Evolutionary conservation across 2,797 vertebrate genomes (phyloP).

Genomic region (Semotilus atromaculatus): DNA sequence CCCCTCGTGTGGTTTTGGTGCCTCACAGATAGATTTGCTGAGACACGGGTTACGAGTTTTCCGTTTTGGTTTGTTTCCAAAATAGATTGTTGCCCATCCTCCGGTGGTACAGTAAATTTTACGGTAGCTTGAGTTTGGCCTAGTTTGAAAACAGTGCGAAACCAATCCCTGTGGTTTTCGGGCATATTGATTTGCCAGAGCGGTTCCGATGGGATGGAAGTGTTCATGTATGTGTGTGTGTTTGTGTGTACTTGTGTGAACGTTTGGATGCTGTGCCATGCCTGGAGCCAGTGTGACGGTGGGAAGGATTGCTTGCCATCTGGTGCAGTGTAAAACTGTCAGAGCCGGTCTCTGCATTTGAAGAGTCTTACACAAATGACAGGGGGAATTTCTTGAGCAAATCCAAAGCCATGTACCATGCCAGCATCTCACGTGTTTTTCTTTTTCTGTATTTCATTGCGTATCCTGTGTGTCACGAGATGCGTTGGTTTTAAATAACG

Average conservation of each 20-base stretch:
- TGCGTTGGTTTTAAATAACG: conserved; percentile 58
- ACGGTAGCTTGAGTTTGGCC: conserved; percentile 71
- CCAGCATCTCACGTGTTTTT: conserved; percentile 44
- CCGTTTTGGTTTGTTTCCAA: conserved; percentile 62
- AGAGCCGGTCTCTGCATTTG: conserved; percentile 52
- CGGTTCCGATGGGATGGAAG: conserved; percentile 62
- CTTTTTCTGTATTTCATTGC: conserved; percentile 42
- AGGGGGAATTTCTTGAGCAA: conserved; percentile 61
- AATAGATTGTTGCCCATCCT: conserved; percentile 58
- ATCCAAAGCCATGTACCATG: conserved; percentile 54
- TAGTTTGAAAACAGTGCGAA: conserved; percentile 74
- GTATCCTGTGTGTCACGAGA: conserved; percentile 60
- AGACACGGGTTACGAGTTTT: conserved; percentile 54
- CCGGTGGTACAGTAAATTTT: conserved; percentile 67
- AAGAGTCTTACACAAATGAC: conserved; percentile 52
- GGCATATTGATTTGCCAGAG: conserved; percentile 73
- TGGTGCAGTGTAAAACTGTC: conserved; percentile 60
- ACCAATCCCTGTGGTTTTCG: conserved; percentile 72
- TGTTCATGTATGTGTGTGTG: conserved; percentile 45
- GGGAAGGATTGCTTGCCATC: conserved; percentile 60
- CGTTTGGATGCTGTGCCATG: conserved; percentile 53
- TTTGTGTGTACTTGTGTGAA: conserved; percentile 40
- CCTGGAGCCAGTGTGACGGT: conserved; percentile 52
- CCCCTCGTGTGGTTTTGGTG: conserved; percentile 53
- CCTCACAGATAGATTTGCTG: conserved; percentile 50